Percentiles rank a stretch among this genome's conserved stretches.
Evolutionary conservation across 53 echinoderm and acorn worm genomes (phyloP).

Genomic region (Zoroaster sp.): DNA sequence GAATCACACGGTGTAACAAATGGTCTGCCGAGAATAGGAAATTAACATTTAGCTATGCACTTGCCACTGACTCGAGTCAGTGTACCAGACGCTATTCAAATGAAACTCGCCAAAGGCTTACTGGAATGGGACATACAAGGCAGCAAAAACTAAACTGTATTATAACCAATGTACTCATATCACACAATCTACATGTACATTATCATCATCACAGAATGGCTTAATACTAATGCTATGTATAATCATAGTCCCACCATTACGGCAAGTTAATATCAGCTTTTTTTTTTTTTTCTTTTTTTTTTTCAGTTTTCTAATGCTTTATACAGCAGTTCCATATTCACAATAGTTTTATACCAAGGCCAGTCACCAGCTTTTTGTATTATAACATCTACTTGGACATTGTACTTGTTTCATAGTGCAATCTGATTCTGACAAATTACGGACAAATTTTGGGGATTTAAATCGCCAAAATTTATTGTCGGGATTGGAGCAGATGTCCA

Average conservation of each 20-base stretch:
- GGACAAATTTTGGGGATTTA: not conserved
- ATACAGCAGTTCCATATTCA: not conserved
- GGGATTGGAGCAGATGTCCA: not conserved
- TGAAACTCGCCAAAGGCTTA: too few relatives aligned
- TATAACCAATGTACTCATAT: not conserved
- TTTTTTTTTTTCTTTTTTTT: not conserved
- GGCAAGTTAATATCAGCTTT: not conserved
- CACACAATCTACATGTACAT: not conserved
- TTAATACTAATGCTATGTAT: not conserved
- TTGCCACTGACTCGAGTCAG: too few relatives aligned
- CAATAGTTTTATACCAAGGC: not conserved
- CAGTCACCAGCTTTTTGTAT: not conserved
- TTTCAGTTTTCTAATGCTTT: not conserved
- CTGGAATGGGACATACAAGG: too few relatives aligned
- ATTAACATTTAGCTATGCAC: too few relatives aligned
- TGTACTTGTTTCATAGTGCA: not conserved
- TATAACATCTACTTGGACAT: not conserved
- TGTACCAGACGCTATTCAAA: too few relatives aligned
- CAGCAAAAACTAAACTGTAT: too few relatives aligned
- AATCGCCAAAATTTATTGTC: not conserved
- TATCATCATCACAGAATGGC: not conserved
- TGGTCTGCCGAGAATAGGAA: too few relatives aligned
- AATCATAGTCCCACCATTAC: not conserved
- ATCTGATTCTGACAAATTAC: not conserved
- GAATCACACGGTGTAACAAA: too few relatives aligned